Evolutionary conservation across 2,113 vertebrate genomes (phyloP).

Genomic region (Chaetodon auriga): DNA sequence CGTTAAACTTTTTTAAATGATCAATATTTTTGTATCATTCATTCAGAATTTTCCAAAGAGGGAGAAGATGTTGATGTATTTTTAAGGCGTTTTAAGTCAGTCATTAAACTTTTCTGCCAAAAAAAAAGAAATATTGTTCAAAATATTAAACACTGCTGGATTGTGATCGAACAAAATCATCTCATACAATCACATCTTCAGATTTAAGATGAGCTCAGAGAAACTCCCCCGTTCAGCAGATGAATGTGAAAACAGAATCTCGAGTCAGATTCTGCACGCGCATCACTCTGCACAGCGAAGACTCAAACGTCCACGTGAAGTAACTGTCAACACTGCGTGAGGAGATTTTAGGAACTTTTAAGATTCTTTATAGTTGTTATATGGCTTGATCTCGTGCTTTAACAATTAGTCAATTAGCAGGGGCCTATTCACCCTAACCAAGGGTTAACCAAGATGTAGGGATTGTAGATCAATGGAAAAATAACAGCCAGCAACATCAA

Average conservation of each 20-base stretch:
- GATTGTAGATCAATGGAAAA: not conserved
- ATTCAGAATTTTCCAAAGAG: not conserved
- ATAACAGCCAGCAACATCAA: not conserved
- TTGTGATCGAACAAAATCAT: not conserved
- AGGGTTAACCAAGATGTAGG: too few species aligned
- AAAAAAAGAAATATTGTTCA: not conserved
- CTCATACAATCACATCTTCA: not conserved
- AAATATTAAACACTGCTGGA: not conserved
- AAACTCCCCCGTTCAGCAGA: not conserved
- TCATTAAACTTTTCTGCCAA: not conserved
- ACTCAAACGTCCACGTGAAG: not conserved
- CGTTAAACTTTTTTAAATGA: too few species aligned
- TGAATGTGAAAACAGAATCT: not conserved
- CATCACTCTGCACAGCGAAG: not conserved
- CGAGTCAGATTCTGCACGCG: not conserved
- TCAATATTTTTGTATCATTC: too few species aligned
- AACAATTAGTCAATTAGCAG: not conserved
- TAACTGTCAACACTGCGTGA: not conserved
- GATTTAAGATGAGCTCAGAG: not conserved
- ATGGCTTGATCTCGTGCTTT: not conserved
- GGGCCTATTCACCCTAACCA: too few species aligned
- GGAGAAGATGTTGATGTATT: not conserved
- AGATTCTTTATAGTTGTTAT: not conserved
- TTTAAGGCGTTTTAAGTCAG: not conserved
- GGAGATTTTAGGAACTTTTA: not conserved